A percentile compares a stretch with the other conserved stretches of the same genome.
These are phyloP conservation scores for Crocallis elinguaria DNA, from an alignment of 2,888 invertebrate genomes.

Conservation along the genomic window DNA sequence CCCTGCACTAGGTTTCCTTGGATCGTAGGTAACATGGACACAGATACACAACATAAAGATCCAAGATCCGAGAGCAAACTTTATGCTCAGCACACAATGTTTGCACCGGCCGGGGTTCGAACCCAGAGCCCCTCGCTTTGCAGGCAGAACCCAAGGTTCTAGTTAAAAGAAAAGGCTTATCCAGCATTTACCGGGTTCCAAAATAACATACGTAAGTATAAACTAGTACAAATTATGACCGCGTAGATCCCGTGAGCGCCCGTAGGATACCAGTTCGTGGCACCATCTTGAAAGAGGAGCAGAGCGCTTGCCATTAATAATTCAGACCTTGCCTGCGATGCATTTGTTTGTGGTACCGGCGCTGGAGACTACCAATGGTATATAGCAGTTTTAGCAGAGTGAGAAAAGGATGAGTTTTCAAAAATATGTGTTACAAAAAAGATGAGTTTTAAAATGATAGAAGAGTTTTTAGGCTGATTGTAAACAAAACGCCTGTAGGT, in stretches of 20 bases:
- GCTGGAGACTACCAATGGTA: constrained; percentile 31
- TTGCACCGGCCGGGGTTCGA: too few relatives aligned
- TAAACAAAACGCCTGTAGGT: too few relatives aligned
- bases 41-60: too few relatives aligned
- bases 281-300: constrained; percentile 46
- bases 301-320: constrained; percentile 60
- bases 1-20: too few relatives aligned
- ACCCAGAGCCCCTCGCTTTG: too few relatives aligned
- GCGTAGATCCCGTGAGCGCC: neutral
- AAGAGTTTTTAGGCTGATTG: too few relatives aligned
- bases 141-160: neutral
- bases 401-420: neutral
- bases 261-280: constrained; percentile 16
- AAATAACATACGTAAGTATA: neutral
- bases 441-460: too few relatives aligned
- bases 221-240: neutral
- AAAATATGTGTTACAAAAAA: too few relatives aligned
- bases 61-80: too few relatives aligned
- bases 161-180: neutral
- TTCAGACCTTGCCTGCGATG: constrained; percentile 59
- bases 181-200: neutral
- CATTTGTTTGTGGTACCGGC: constrained; percentile 60
- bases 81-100: too few relatives aligned
- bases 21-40: too few relatives aligned
- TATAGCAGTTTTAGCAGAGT: neutral